These are phyloP conservation scores for Acanthurus leucopareius DNA, from an alignment of 2,797 vertebrate species.

Conservation along the genomic window DNA sequence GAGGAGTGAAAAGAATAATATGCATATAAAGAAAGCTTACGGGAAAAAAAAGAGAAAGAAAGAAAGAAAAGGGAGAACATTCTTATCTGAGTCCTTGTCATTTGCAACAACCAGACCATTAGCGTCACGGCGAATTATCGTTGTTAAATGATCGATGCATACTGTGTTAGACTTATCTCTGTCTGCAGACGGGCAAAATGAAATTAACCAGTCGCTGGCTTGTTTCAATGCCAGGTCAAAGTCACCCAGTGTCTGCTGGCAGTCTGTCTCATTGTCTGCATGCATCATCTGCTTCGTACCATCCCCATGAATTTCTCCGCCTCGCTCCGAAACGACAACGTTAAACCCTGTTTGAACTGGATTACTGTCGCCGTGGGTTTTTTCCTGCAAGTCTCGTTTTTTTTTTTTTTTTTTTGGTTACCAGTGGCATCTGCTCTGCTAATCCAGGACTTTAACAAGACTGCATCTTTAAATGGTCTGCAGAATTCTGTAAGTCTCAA, in stretches of 20 bases:
- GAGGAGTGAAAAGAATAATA: neutral
- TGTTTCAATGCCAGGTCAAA: constrained; percentile 64
- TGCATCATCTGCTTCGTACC: constrained; percentile 16
- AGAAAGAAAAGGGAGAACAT: too few species aligned
- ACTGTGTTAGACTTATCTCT: constrained; percentile 49
- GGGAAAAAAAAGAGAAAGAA: too few species aligned
- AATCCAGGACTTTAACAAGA: constrained; percentile 1
- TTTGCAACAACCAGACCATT: constrained; percentile 40
- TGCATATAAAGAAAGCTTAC: constrained; percentile 17
- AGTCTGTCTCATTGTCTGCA: constrained; percentile 15
- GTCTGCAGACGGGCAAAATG: constrained; percentile 60
- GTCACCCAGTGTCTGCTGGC: constrained; percentile 48
- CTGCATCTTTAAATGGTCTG: neutral
- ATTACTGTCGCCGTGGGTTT: neutral
- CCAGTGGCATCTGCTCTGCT: neutral
- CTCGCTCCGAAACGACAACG: neutral
- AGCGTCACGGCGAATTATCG: constrained; percentile 49
- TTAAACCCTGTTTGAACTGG: neutral
- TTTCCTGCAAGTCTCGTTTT: neutral
- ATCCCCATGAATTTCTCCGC: neutral
- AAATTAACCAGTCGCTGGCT: constrained; percentile 59
- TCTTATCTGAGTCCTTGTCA: constrained; percentile 30
- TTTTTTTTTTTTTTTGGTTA: neutral
- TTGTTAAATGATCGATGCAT: constrained; percentile 61
- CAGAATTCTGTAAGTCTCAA: neutral